Evolutionary conservation across 92 coral and sea anemone species (phyloP).

Genomic region (Diadumene lineata): DNA sequence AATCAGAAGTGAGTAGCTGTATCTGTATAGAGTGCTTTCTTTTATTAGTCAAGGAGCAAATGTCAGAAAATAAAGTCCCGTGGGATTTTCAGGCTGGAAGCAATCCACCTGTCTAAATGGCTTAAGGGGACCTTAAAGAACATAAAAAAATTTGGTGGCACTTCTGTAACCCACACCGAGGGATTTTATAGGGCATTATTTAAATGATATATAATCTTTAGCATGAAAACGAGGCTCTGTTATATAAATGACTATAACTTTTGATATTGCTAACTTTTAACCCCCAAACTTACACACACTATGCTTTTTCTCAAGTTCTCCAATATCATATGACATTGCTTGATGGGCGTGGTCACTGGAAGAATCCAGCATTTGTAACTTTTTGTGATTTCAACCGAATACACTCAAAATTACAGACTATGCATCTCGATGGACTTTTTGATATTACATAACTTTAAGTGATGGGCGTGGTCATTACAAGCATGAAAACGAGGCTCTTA

Average conservation of each 20-base stretch:
- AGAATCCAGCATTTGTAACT: conserved; percentile 6
- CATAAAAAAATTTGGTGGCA: conserved; percentile 47
- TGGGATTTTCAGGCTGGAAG: conserved; percentile 53
- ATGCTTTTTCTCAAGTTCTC: conserved; percentile 3
- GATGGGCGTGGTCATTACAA: not conserved
- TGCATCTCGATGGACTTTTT: not conserved
- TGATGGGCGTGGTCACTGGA: conserved; percentile 25
- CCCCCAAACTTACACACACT: conserved; percentile 13
- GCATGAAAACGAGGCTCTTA: conserved; percentile 13
- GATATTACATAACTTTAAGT: not conserved
- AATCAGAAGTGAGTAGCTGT: too few relatives aligned
- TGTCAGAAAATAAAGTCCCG: conserved; percentile 48
- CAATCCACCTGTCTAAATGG: conserved; percentile 38
- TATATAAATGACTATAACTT: conserved; percentile 23
- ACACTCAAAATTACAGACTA: not conserved
- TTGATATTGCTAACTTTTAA: conserved; percentile 7
- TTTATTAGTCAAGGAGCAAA: conserved; percentile 39
- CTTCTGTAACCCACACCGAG: conserved; percentile 38
- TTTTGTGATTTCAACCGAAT: not conserved
- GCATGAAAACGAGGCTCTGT: conserved; percentile 54
- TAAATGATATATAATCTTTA: conserved; percentile 27
- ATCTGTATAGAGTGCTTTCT: too few relatives aligned
- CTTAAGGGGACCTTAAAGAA: conserved; percentile 40
- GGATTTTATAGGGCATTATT: conserved; percentile 19
- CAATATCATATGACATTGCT: not conserved